Percentiles rank a stretch among this genome's conserved stretches.
phyloP scores from a whole-genome alignment of 1,140 invertebrate species.

The Drosophila rhopaloa region DNA sequence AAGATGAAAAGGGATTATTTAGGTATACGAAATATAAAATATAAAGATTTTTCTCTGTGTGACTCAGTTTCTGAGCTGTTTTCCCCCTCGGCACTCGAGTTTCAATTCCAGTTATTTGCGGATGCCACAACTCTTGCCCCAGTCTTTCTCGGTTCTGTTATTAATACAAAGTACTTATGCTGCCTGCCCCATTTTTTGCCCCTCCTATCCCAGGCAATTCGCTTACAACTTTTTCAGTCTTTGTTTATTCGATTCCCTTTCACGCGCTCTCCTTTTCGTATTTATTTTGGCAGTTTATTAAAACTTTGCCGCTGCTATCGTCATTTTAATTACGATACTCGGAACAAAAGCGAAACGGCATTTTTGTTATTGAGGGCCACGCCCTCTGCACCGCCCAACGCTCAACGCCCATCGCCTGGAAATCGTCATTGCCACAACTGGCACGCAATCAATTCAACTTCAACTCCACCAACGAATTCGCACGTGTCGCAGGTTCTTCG shows the following conservation, averaged over 20 bases:
- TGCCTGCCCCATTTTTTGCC: background rate
- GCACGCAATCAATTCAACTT: constrained; percentile 78
- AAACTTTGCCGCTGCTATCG: constrained; percentile 62
- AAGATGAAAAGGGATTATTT: too few species aligned
- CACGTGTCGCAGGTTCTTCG: constrained; percentile 40
- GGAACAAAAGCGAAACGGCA: constrained; percentile 24
- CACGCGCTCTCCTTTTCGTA: constrained; percentile 41
- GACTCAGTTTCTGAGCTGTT: background rate
- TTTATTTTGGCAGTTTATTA: constrained; percentile 79
- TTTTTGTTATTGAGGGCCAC: constrained; percentile 43
- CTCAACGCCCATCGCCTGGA: constrained; percentile 8
- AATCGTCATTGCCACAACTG: constrained; percentile 66
- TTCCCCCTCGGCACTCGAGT: constrained; percentile 19
- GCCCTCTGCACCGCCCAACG: constrained; percentile 23
- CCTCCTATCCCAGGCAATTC: constrained; percentile 37
- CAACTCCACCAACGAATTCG: constrained; percentile 52
- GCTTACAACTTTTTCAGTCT: constrained; percentile 51
- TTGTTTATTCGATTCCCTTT: constrained; percentile 42
- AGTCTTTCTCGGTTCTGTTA: constrained; percentile 29
- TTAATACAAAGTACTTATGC: constrained; percentile 53
- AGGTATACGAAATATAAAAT: too few species aligned
- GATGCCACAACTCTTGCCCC: constrained; percentile 42
- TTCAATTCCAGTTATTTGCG: constrained; percentile 47
- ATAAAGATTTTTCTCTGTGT: constrained; percentile 1
- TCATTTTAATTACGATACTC: constrained; percentile 78